Conservation (phyloP, 2,113 vertebrate genomes). For the Ptyas mucosa region DNA sequence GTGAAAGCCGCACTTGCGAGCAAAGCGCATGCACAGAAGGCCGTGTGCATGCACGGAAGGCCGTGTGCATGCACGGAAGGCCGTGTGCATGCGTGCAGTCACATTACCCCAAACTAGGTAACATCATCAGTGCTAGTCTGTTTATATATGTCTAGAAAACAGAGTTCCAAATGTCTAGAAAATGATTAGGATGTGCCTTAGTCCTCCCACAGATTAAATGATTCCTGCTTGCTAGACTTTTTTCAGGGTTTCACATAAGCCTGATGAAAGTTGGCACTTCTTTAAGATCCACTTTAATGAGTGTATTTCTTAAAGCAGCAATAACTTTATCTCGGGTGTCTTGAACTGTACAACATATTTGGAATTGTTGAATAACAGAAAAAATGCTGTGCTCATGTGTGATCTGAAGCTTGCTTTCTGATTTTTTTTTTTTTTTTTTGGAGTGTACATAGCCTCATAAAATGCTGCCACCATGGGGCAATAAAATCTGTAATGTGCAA, state of each 20-base stretch:
- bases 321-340: neutral
- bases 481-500: accelerated
- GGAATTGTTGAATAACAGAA: neutral
- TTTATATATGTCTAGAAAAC: neutral
- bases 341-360: neutral
- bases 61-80: too few species aligned
- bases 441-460: neutral
- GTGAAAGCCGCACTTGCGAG: too few species aligned
- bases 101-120: too few species aligned
- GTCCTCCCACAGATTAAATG: neutral
- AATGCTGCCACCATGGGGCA: neutral
- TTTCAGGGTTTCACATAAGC: neutral
- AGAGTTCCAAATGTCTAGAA: neutral
- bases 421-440: neutral
- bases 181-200: neutral
- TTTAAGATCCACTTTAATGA: neutral
- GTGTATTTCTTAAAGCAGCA: neutral
- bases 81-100: too few species aligned
- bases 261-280: neutral
- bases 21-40: too few species aligned
- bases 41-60: too few species aligned
- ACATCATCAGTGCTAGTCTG: too few species aligned
- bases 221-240: neutral
- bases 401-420: neutral
- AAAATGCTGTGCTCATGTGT: neutral